phyloP scores from a whole-genome alignment of 2,113 vertebrate species.

The Sterrhoptilus dennistouni region DNA sequence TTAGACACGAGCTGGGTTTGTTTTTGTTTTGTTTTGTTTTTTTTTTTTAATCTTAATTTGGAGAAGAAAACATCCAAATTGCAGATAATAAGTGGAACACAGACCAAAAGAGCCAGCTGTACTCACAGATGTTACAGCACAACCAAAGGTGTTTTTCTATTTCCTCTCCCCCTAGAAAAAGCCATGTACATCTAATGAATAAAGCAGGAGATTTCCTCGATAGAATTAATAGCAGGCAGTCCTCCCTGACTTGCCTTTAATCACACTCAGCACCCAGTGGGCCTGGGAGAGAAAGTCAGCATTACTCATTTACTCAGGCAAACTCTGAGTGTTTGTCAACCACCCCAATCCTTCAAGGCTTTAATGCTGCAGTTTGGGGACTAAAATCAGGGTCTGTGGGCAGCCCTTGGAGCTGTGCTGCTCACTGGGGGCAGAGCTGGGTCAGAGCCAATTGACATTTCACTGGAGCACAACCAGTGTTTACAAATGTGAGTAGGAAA shows the following conservation, averaged over 20 bases:
- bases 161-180: neutral
- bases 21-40: neutral
- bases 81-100: slow-evolving; percentile 13
- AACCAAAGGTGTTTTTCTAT: slow-evolving; percentile 38
- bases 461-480: neutral
- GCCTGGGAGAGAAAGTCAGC: neutral
- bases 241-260: slow-evolving; percentile 44
- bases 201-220: slow-evolving; percentile 24
- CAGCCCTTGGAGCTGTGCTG: neutral
- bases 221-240: slow-evolving; percentile 31
- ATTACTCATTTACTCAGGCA: neutral
- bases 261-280: slow-evolving; percentile 19
- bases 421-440: neutral
- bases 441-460: neutral
- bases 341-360: neutral
- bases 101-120: slow-evolving; percentile 28
- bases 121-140: slow-evolving; percentile 46
- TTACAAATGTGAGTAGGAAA: neutral
- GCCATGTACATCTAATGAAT: slow-evolving; percentile 16
- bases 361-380: neutral
- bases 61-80: slow-evolving; percentile 54
- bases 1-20: neutral
- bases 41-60: neutral
- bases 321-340: neutral
- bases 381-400: neutral